These are phyloP conservation scores for Steinernema scapterisci DNA, from an alignment of 2,888 invertebrate species.

Conservation along the genomic window DNA sequence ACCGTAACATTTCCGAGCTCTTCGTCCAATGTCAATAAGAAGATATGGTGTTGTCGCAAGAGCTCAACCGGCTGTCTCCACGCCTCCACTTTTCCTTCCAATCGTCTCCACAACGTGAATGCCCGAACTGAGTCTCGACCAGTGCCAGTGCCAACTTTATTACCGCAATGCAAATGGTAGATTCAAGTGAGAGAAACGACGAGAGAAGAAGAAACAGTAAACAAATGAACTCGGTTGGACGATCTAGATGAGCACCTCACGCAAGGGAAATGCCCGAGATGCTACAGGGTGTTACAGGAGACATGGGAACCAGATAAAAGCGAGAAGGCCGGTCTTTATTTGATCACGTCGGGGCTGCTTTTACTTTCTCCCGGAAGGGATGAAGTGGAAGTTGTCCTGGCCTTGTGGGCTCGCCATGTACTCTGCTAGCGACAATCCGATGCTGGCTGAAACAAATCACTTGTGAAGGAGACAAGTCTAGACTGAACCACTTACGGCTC, in stretches of 20 bases:
- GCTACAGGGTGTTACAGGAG: neutral
- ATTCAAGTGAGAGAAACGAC: slow-evolving; percentile 16
- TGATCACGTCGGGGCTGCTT: neutral
- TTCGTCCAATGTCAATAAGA: neutral
- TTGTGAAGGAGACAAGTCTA: neutral
- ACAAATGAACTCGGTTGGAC: slow-evolving; percentile 18
- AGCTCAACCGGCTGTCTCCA: neutral
- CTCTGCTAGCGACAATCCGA: slow-evolving; percentile 40
- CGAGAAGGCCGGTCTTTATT: neutral
- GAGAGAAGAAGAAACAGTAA: slow-evolving; percentile 25
- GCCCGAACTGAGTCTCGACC: neutral
- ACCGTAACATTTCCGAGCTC: too few relatives aligned
- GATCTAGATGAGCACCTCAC: neutral
- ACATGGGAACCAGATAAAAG: neutral
- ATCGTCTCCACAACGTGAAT: neutral
- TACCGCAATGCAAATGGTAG: slow-evolving; percentile 16
- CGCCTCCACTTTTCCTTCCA: neutral
- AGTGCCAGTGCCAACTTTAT: slow-evolving; percentile 29
- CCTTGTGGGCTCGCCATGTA: slow-evolving; percentile 39
- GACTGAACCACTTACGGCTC: slow-evolving; percentile 30
- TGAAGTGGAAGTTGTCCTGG: slow-evolving; percentile 41
- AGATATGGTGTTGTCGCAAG: neutral
- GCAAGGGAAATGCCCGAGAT: neutral
- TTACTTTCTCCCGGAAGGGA: slow-evolving; percentile 36
- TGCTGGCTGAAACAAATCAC: slow-evolving; percentile 37